Percentiles rank a stretch among this genome's conserved stretches.
phyloP scores from a whole-genome alignment of 2,113 vertebrate species.

The Gallinago media region DNA sequence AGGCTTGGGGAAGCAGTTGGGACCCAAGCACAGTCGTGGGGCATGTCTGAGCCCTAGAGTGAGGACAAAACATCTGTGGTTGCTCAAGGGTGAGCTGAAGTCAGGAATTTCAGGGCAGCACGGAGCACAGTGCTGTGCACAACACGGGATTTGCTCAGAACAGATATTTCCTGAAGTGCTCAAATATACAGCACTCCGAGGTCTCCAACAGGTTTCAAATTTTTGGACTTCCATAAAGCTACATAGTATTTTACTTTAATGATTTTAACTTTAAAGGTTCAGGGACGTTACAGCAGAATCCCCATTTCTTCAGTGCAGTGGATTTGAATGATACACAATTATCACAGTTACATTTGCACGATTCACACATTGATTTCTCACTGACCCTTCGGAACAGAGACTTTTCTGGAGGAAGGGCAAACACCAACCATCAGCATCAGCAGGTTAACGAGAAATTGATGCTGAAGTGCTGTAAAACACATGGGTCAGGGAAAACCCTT shows the following conservation, averaged over 20 bases:
- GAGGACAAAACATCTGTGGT: fast-evolving
- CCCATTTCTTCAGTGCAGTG: neutral
- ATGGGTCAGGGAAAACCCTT: neutral
- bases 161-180: neutral
- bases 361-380: neutral
- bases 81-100: neutral
- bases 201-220: neutral
- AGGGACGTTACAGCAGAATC: neutral
- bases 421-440: neutral
- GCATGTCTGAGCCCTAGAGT: fast-evolving
- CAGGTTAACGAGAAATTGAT: neutral
- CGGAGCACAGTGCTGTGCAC: fast-evolving
- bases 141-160: fast-evolving
- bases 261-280: neutral
- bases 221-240: neutral
- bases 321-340: neutral
- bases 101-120: neutral
- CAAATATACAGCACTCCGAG: neutral
- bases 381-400: neutral
- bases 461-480: too few relatives aligned
- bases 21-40: fast-evolving
- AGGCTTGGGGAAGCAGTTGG: fast-evolving
- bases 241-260: neutral
- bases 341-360: neutral
- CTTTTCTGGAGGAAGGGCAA: neutral